Evolutionary conservation across 2,888 invertebrate genomes (phyloP), one percentile per base, ranked within the genome.

Genomic region (Eurois occulta): DNA sequence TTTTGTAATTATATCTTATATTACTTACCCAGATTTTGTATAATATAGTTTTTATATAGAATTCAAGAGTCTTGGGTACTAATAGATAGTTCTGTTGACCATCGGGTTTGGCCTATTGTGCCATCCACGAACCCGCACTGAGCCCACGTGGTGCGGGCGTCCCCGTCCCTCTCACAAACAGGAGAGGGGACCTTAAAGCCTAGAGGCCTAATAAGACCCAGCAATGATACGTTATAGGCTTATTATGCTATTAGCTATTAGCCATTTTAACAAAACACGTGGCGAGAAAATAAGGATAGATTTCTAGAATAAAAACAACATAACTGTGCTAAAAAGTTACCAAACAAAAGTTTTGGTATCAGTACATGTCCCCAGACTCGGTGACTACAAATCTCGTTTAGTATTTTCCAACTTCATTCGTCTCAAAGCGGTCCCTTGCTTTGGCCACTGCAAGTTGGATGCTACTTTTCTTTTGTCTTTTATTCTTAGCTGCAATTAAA

Each of bases 291-390:
- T 62, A n/a, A 48, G 24, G 11, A 35, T 24, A 52, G n/a, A 2
- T 46, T 68, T 67, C 52, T 72, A 46, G 21, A 41, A 60, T 65
- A 58, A 71, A 67, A 67, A 66, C 55, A 62, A 38, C 18, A 38
- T 58, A 72, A 62, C 71, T 38, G 43, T 60, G 11, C 41, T 62
- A 77, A 65, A 85, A 67, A 77, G 69, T 85, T 77, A 72, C 69
- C 77, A 83, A 86, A 79, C 70, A 83, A 86, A 86, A 86, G 84
- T 84, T 78, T 43, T 80, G 52, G 74, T 78, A 84, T 77, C 83
- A 73, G 73, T 69, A 66, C 64, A 65, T 64, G 76, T 81, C 78
- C 80, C 83, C 35, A 70, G 88, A 69, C 77, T 68, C 79, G 0
- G 73, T 74, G 74, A 69, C 74, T 77, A 77, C 85, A 87, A 81